Evolutionary conservation across 1,140 invertebrate genomes (phyloP).

Genomic region (Sinella curviseta): DNA sequence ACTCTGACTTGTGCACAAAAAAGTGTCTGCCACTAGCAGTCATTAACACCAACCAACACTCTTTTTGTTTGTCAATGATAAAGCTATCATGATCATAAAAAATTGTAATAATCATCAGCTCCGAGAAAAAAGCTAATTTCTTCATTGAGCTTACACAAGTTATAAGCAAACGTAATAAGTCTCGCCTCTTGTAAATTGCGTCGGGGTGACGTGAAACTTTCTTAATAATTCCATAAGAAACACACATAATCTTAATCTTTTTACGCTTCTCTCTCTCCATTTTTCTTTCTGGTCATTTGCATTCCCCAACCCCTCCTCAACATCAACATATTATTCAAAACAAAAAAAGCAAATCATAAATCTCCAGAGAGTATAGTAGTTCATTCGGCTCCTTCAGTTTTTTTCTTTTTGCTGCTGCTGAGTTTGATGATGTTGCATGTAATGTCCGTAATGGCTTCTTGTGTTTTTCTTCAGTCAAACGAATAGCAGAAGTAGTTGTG

Average conservation of each 20-base stretch:
- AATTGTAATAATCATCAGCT: too few relatives aligned
- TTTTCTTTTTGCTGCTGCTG: too few relatives aligned
- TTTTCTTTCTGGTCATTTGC: not conserved
- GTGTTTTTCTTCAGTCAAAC: not conserved
- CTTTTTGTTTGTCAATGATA: not conserved
- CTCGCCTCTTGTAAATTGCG: not conserved
- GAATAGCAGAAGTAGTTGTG: too few relatives aligned
- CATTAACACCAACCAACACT: not conserved
- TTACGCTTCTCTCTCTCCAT: not conserved
- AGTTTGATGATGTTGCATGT: not conserved
- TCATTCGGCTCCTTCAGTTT: not conserved
- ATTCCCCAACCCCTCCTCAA: not conserved
- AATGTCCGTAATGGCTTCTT: constrained; percentile 5
- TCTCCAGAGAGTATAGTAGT: not conserved
- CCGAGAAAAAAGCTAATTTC: too few relatives aligned
- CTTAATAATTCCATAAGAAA: not conserved
- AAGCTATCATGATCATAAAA: too few relatives aligned
- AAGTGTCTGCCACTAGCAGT: too few relatives aligned
- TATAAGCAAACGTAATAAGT: too few relatives aligned
- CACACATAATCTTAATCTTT: not conserved
- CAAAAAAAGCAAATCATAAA: not conserved
- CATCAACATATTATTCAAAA: not conserved
- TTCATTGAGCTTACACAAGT: too few relatives aligned
- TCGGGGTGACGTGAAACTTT: not conserved
- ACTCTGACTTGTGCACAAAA: not conserved